phyloP scores from a whole-genome alignment of 2,797 vertebrate genomes.

The Rhabdomys pumilio region DNA sequence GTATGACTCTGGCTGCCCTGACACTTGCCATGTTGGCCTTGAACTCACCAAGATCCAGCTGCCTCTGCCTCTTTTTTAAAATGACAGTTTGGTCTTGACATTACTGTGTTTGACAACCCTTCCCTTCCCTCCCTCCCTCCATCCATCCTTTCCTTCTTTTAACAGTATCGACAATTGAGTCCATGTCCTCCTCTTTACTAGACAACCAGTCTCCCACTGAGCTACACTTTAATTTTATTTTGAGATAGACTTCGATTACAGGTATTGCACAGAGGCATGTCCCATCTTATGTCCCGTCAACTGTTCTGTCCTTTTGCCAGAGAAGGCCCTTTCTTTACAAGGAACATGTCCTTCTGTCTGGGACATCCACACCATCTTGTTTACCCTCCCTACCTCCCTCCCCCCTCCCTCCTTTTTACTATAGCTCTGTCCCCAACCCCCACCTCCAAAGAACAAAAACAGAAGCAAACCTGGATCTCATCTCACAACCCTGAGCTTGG shows the following conservation, averaged over 20 bases:
- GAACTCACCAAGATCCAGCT: neutral
- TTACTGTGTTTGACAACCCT: neutral
- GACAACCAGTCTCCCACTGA: neutral
- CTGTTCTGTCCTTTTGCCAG: neutral
- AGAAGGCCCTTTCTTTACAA: neutral
- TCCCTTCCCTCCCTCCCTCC: too few species aligned
- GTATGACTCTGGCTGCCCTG: neutral
- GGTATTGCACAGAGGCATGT: neutral
- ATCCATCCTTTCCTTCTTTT: too few species aligned
- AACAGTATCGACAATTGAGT: neutral
- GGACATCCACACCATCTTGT: neutral
- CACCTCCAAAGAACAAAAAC: neutral
- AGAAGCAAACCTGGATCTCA: neutral
- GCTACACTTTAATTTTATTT: neutral
- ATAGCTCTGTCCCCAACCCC: neutral
- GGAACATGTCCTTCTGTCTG: neutral
- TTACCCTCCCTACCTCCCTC: neutral
- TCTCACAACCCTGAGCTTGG: neutral
- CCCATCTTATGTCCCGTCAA: neutral
- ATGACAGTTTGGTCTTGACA: neutral
- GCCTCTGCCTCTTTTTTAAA: neutral
- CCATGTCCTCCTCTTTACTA: neutral
- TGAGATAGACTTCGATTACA: neutral
- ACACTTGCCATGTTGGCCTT: neutral
- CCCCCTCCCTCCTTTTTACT: neutral